phyloP scores from a whole-genome alignment of 2,888 invertebrate species.

The Carterocephalus palaemon region DNA sequence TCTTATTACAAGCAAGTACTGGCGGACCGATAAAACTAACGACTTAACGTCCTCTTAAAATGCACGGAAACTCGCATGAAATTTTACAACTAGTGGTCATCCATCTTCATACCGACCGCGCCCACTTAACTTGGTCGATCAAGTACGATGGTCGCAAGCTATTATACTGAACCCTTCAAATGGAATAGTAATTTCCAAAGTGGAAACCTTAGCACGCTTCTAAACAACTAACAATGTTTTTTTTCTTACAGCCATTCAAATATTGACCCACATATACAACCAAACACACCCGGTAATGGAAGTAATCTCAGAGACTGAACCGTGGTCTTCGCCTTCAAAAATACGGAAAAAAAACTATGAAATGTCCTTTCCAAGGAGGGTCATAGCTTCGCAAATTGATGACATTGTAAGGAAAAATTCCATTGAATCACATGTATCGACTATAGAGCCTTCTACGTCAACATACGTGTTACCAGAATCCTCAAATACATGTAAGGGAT shows the following conservation, averaged over 20 bases:
- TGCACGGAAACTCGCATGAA: no score
- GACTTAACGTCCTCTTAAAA: no score
- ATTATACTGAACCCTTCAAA: no score
- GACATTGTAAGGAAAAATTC: not conserved
- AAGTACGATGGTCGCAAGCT: no score
- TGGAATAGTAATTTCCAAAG: no score
- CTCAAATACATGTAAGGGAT: conserved; percentile 15
- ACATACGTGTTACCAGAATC: conserved; percentile 3
- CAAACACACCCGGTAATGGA: conserved; percentile 82
- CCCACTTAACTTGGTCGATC: no score
- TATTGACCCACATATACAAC: conserved; percentile 83
- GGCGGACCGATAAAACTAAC: no score
- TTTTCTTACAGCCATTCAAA: conserved; percentile 72
- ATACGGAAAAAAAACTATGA: conserved; percentile 40
- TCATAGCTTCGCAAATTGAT: conserved; percentile 10
- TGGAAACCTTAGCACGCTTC: no score
- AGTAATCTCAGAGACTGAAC: conserved; percentile 36
- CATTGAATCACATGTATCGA: not conserved
- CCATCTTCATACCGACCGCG: no score
- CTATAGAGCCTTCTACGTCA: not conserved
- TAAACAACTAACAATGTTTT: not conserved
- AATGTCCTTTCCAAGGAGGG: conserved; percentile 8
- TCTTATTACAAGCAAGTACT: no score
- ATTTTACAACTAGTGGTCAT: no score
- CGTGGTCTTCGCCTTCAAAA: conserved; percentile 52